Evolutionary conservation across 2,797 vertebrate species (phyloP).

Genomic region (Spheniscus humboldti): DNA sequence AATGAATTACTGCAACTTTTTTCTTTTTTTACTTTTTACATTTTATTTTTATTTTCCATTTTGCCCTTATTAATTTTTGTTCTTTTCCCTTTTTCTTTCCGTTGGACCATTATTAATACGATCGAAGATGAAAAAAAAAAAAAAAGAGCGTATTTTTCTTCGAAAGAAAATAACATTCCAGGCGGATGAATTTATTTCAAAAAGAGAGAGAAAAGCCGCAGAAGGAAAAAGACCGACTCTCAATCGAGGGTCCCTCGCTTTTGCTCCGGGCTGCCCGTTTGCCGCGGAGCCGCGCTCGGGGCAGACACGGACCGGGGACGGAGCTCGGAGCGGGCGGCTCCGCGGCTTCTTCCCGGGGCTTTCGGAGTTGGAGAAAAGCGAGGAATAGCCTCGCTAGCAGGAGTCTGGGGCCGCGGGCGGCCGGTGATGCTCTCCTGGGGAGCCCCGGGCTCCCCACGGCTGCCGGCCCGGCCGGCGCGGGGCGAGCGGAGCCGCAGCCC

Average conservation of each 20-base stretch:
- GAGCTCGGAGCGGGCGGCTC: neutral
- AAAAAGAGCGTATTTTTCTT: neutral
- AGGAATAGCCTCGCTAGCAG: neutral
- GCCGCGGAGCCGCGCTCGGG: neutral
- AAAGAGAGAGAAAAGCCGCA: neutral
- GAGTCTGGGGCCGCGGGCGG: rapidly evolving
- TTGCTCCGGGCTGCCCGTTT: neutral
- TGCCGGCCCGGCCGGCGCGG: neutral
- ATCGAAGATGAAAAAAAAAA: neutral
- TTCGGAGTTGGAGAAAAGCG: neutral
- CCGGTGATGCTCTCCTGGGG: neutral
- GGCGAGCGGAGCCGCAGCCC: neutral
- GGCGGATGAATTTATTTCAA: neutral
- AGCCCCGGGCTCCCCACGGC: neutral
- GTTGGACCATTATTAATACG: neutral
- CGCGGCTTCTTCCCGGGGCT: neutral
- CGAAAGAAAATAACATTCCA: neutral
- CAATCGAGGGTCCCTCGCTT: neutral
- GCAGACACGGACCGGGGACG: rapidly evolving
- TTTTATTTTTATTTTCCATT: neutral
- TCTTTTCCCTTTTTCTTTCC: neutral
- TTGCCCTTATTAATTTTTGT: neutral
- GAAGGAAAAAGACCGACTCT: neutral
- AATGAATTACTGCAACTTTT: neutral
- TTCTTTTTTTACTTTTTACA: neutral